Evolutionary conservation across 2,888 invertebrate species (phyloP).

Genomic region (Lochmaea capreae): DNA sequence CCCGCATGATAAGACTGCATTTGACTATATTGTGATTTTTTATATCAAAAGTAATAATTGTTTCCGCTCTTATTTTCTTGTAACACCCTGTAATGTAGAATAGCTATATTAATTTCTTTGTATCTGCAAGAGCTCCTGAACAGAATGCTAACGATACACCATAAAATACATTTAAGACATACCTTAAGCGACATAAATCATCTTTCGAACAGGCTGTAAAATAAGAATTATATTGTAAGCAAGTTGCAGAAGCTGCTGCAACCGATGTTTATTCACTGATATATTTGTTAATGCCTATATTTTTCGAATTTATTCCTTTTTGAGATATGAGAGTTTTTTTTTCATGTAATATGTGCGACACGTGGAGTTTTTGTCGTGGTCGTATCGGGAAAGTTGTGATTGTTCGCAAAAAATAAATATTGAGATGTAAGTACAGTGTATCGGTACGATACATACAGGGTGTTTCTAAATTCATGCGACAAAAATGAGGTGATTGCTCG

Average conservation of each 20-base stretch:
- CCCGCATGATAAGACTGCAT: too few relatives aligned
- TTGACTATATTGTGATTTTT: too few relatives aligned
- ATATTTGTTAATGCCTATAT: constrained; percentile 11
- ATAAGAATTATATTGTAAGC: constrained; percentile 17
- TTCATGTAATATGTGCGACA: constrained; percentile 13
- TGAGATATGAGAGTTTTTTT: not conserved
- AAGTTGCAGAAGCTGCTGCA: constrained; percentile 8
- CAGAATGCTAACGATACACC: constrained; percentile 17
- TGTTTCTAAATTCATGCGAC: too few relatives aligned
- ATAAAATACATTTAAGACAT: constrained; percentile 25
- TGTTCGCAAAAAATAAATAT: constrained; percentile 1
- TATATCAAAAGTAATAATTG: too few relatives aligned
- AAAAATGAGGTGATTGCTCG: too few relatives aligned
- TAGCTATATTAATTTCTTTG: too few relatives aligned
- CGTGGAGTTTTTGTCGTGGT: constrained; percentile 1
- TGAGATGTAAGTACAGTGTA: not conserved
- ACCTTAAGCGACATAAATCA: constrained; percentile 19
- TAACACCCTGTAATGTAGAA: too few relatives aligned
- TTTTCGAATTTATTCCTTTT: not conserved
- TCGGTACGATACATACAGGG: too few relatives aligned
- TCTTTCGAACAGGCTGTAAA: constrained; percentile 18
- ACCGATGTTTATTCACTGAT: constrained; percentile 7
- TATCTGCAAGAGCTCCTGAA: too few relatives aligned
- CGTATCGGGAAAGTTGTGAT: not conserved
- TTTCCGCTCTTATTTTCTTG: too few relatives aligned